These are phyloP conservation scores for Fukomys damarensis DNA, from an alignment of 2,113 vertebrate species.

Conservation along the genomic window DNA sequence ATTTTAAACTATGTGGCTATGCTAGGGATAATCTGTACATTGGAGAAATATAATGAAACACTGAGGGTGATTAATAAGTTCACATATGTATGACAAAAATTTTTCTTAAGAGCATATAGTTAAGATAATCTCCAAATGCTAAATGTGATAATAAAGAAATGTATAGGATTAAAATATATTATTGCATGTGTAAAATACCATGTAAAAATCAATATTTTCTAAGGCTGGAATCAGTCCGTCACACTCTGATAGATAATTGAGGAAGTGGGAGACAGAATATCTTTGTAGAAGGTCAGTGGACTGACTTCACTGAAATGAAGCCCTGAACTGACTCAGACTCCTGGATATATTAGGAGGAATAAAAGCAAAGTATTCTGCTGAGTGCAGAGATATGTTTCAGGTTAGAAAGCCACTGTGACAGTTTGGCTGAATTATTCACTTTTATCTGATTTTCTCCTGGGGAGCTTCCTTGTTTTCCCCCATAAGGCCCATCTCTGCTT, in stretches of 20 bases:
- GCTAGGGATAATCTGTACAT: not conserved
- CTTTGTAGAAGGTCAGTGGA: not conserved
- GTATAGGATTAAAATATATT: not conserved
- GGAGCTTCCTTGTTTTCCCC: not conserved
- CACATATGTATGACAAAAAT: not conserved
- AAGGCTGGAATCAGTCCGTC: too few species aligned
- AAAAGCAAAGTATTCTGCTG: not conserved
- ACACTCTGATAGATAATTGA: too few species aligned
- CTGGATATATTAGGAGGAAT: not conserved
- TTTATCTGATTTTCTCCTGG: not conserved
- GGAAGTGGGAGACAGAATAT: not conserved
- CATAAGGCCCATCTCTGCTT: not conserved
- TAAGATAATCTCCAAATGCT: not conserved
- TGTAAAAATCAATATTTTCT: not conserved
- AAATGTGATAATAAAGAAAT: not conserved
- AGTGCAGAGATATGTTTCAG: not conserved
- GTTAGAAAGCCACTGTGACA: not conserved
- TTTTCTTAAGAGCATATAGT: constrained; percentile 17
- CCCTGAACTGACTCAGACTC: not conserved
- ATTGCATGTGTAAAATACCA: not conserved
- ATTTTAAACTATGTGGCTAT: not conserved
- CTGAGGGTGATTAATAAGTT: constrained; percentile 39
- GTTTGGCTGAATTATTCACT: not conserved
- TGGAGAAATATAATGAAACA: not conserved
- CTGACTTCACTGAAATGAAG: not conserved